These are phyloP conservation scores for Pantala flavescens DNA, from an alignment of 1,140 invertebrate species.

Conservation along the genomic window DNA sequence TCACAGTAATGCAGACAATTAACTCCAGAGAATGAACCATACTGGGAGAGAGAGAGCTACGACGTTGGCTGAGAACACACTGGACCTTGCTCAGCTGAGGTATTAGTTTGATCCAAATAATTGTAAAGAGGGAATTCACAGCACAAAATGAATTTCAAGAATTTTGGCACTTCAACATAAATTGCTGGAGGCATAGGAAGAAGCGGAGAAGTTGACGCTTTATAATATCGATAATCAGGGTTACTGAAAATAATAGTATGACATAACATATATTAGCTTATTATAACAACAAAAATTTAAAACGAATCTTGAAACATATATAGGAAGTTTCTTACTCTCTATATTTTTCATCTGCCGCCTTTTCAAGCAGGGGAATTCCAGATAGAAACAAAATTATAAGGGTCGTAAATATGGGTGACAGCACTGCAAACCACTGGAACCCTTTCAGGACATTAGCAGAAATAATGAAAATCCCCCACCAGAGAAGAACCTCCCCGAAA, in stretches of 20 bases:
- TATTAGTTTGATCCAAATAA: constrained; percentile 40
- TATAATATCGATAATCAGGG: constrained; percentile 74
- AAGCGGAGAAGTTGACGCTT: constrained; percentile 72
- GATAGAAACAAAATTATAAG: constrained; percentile 80
- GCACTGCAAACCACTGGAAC: constrained; percentile 68
- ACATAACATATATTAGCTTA: background rate
- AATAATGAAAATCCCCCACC: constrained; percentile 89
- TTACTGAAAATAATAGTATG: constrained; percentile 45
- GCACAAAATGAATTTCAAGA: constrained; percentile 70
- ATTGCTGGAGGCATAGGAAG: constrained; percentile 75
- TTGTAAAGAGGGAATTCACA: constrained; percentile 82
- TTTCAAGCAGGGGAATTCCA: constrained; percentile 74
- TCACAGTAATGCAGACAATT: background rate
- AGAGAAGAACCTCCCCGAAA: constrained; percentile 86
- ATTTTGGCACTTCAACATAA: constrained; percentile 69
- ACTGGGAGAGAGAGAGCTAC: background rate
- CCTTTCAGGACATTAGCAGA: constrained; percentile 74
- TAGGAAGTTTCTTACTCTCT: constrained; percentile 53
- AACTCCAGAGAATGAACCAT: background rate
- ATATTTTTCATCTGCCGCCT: constrained; percentile 76
- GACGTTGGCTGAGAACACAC: background rate
- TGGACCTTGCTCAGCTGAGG: background rate
- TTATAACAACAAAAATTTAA: constrained; percentile 14
- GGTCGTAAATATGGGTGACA: constrained; percentile 80
- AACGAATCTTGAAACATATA: background rate